Percentiles rank a stretch among this genome's conserved stretches.
phyloP scores from a whole-genome alignment of 1,140 invertebrate species.

The Sycophaga agraensis region DNA sequence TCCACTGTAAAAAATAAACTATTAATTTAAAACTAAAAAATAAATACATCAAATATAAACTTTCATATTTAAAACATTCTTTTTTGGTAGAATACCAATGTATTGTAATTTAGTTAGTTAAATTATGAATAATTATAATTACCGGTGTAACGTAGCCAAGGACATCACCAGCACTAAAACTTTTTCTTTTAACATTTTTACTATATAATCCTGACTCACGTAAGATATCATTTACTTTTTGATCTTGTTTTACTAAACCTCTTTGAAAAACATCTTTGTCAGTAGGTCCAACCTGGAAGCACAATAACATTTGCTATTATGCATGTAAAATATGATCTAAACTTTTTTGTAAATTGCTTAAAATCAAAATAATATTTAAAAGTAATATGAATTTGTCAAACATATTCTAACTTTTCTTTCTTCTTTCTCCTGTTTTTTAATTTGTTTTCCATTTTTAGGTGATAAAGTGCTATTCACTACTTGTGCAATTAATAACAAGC shows the following conservation, averaged over 20 bases:
- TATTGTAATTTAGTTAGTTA: conserved; percentile 10
- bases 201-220: conserved; percentile 73
- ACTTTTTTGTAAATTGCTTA: neutral
- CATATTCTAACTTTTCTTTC: conserved; percentile 37
- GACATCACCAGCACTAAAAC: conserved; percentile 68
- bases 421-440: conserved; percentile 38
- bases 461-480: conserved; percentile 39
- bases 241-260: conserved; percentile 67
- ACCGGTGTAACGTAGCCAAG: conserved; percentile 91
- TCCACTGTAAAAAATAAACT: conserved; percentile 87
- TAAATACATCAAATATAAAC: neutral
- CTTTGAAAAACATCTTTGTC: conserved; percentile 69
- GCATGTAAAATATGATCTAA: neutral
- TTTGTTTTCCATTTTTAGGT: conserved; percentile 37
- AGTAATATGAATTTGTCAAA: no score
- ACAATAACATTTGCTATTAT: neutral
- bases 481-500: conserved; percentile 22
- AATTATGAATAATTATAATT: conserved; percentile 47
- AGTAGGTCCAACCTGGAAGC: conserved; percentile 61
- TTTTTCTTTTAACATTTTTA: conserved; percentile 65
- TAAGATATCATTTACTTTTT: conserved; percentile 72
- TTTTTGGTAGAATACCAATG: neutral
- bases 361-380: no score
- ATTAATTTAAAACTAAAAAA: no score
- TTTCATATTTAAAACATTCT: neutral